phyloP scores from a whole-genome alignment of 2,888 invertebrate species.

The Emesis furor region DNA sequence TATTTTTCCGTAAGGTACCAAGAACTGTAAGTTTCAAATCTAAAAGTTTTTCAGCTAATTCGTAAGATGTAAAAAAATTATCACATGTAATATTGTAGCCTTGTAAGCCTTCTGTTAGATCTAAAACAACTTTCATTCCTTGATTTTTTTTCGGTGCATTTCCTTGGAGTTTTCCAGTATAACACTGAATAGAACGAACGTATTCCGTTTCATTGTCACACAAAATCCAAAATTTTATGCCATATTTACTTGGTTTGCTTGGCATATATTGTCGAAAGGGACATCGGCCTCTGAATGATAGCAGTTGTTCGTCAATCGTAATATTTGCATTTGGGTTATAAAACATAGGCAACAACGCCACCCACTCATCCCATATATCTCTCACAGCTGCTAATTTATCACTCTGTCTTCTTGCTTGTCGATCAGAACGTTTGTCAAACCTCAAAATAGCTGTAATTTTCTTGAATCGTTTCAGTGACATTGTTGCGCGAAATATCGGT shows the following conservation, averaged over 20 bases:
- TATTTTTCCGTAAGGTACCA: conserved; percentile 24
- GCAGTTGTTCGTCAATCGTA: too few relatives aligned
- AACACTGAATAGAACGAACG: neutral
- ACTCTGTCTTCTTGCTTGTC: too few relatives aligned
- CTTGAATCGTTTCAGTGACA: too few relatives aligned
- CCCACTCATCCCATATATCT: too few relatives aligned
- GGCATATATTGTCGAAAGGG: conserved; percentile 23
- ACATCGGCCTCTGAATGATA: too few relatives aligned
- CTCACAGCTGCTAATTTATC: too few relatives aligned
- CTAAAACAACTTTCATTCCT: neutral
- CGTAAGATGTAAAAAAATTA: conserved; percentile 21
- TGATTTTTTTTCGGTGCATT: conserved; percentile 12
- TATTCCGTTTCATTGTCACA: neutral
- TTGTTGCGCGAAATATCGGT: too few relatives aligned
- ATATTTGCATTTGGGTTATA: too few relatives aligned
- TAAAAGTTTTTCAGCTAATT: neutral
- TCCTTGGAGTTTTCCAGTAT: neutral
- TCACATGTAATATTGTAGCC: neutral
- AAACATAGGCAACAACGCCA: too few relatives aligned
- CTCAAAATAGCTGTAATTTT: too few relatives aligned
- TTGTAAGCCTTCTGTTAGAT: neutral
- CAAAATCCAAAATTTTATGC: neutral
- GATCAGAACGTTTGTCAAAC: too few relatives aligned
- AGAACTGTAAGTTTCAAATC: neutral
- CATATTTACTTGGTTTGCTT: neutral